Conservation (phyloP, 2,888 invertebrate genomes). For the Drosophila sordidula region DNA sequence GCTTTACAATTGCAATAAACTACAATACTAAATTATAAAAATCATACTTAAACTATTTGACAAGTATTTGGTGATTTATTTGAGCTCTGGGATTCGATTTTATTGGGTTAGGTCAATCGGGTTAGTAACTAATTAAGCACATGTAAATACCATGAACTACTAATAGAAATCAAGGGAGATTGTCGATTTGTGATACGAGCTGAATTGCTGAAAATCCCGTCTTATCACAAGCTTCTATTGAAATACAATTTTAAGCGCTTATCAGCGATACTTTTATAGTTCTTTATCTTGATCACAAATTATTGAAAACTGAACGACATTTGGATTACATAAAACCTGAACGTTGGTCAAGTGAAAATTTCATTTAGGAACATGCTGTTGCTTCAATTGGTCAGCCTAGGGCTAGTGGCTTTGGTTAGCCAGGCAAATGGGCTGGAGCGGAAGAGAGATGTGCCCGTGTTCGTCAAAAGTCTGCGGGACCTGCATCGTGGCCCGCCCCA, state of each 20-base stretch:
- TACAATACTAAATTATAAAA: background rate
- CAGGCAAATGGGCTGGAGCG: slow-evolving; percentile 29
- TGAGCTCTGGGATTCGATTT: background rate
- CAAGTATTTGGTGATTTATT: background rate
- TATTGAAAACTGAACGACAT: slow-evolving; percentile 9
- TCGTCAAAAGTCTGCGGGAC: slow-evolving; percentile 57
- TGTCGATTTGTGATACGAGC: slow-evolving; percentile 24
- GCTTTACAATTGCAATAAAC: slow-evolving; percentile 31
- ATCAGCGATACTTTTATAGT: slow-evolving; percentile 16
- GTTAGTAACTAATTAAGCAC: slow-evolving; percentile 1
- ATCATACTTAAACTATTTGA: background rate
- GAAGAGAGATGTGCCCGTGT: slow-evolving; percentile 53
- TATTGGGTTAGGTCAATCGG: background rate
- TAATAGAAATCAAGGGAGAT: slow-evolving; percentile 2
- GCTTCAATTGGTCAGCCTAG: slow-evolving; percentile 47
- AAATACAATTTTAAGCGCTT: slow-evolving; percentile 15
- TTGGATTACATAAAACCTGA: slow-evolving; percentile 19
- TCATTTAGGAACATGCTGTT: slow-evolving; percentile 68
- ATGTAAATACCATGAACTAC: slow-evolving; percentile 3
- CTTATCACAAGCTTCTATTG: slow-evolving; percentile 24
- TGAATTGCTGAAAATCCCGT: slow-evolving; percentile 17
- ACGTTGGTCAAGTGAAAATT: slow-evolving; percentile 9
- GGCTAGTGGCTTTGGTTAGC: slow-evolving; percentile 39
- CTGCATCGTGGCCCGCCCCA: slow-evolving; percentile 85
- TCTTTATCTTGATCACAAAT: slow-evolving; percentile 17